A percentile compares a stretch with the other conserved stretches of the same genome.
These are phyloP conservation scores for Laupala kohalensis DNA, from an alignment of 1,140 invertebrate genomes.

Conservation along the genomic window DNA sequence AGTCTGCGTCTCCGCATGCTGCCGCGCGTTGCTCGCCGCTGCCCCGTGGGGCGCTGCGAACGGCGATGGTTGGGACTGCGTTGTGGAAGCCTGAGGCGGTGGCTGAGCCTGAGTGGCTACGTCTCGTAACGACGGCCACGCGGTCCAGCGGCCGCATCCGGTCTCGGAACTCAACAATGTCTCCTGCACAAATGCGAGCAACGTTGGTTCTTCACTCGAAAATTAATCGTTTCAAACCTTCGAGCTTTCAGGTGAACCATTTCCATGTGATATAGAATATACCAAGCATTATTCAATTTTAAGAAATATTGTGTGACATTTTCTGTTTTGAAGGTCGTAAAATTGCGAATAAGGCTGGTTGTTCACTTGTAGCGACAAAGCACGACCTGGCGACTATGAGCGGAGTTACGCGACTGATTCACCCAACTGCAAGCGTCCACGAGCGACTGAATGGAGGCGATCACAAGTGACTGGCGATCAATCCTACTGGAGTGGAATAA, in stretches of 20 bases:
- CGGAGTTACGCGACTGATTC: too few relatives aligned
- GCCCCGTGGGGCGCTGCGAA: neutral
- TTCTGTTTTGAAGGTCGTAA: too few relatives aligned
- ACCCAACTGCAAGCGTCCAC: too few relatives aligned
- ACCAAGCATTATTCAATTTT: too few relatives aligned
- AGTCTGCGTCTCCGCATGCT: conserved; percentile 8
- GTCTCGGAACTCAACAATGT: neutral
- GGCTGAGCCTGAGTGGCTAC: neutral
- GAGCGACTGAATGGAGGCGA: too few relatives aligned
- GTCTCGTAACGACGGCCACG: neutral
- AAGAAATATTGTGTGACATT: too few relatives aligned
- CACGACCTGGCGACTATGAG: too few relatives aligned
- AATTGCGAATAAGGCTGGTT: too few relatives aligned
- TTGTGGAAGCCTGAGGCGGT: too few relatives aligned
- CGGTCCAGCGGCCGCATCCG: neutral
- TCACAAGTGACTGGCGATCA: too few relatives aligned
- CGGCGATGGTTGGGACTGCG: neutral
- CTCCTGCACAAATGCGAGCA: neutral
- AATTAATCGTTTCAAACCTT: neutral
- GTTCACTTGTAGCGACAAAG: too few relatives aligned
- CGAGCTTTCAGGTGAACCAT: neutral
- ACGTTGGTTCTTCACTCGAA: neutral
- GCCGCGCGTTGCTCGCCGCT: neutral
- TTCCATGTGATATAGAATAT: neutral
- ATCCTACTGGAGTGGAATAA: too few relatives aligned